phyloP scores from a whole-genome alignment of 2,113 vertebrate genomes.

The Nematolebias whitei region DNA sequence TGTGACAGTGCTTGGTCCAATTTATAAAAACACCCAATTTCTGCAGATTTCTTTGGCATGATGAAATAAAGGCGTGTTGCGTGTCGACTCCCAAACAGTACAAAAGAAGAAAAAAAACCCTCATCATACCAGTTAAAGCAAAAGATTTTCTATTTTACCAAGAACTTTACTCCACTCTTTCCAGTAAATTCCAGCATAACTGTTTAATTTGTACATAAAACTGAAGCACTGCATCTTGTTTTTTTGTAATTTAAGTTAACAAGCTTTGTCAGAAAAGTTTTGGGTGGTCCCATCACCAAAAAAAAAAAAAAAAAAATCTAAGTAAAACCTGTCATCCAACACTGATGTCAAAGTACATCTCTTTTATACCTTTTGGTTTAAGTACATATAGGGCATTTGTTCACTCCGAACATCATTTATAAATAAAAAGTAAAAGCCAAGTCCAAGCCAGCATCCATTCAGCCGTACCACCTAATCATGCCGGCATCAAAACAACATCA shows the following conservation, averaged over 20 bases:
- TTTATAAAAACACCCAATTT: no score
- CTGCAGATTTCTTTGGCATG: no score
- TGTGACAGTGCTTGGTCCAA: neutral
- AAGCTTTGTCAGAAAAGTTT: neutral
- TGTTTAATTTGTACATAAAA: neutral
- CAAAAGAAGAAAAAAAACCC: neutral
- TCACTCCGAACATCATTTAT: slow-evolving; percentile 6
- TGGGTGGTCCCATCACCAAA: neutral
- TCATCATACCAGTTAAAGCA: no score
- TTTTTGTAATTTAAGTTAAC: neutral
- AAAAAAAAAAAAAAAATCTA: no score
- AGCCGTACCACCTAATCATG: neutral
- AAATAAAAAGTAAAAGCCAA: neutral
- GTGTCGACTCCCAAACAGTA: neutral
- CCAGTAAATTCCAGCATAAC: neutral
- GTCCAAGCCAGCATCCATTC: neutral
- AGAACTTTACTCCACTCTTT: neutral
- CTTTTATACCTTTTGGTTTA: neutral
- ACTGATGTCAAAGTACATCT: neutral
- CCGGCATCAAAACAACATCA: slow-evolving; percentile 17
- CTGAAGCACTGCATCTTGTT: neutral
- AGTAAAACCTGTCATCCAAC: neutral
- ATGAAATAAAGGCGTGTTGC: neutral
- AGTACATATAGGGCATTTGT: neutral
- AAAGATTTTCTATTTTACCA: neutral